Percentiles rank a stretch among this genome's conserved stretches.
Evolutionary conservation across 2,888 invertebrate genomes (phyloP).

Genomic region (Ischnura elegans): DNA sequence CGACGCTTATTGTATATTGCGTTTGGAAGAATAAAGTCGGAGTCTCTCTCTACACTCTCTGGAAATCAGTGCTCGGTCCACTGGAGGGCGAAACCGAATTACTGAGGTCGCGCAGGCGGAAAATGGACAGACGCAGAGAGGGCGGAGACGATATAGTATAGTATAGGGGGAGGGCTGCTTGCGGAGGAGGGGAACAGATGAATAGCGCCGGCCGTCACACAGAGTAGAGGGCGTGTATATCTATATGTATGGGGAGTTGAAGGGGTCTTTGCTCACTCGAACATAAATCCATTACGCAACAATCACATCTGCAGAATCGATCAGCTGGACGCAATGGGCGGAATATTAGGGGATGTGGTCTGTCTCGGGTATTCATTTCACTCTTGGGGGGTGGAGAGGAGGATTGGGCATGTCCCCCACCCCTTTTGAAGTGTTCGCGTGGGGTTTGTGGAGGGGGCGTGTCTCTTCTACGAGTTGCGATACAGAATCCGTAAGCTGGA

Average conservation of each 20-base stretch:
- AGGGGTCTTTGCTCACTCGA: slow-evolving; percentile 11
- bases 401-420: not conserved
- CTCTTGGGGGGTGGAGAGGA: not conserved
- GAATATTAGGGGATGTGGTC: not conserved
- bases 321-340: slow-evolving; percentile 22
- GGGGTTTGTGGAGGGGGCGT: no score
- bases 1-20: slow-evolving; percentile 37
- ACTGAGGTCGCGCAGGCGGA: not conserved
- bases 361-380: not conserved
- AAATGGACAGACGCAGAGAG: not conserved
- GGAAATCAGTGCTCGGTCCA: not conserved
- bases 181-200: not conserved
- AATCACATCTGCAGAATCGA: slow-evolving; percentile 37
- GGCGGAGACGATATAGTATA: not conserved
- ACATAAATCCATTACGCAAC: slow-evolving; percentile 55
- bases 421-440: no score
- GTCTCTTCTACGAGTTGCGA: no score
- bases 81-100: not conserved
- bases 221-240: no score
- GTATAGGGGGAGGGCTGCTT: not conserved
- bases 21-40: no score
- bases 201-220: not conserved
- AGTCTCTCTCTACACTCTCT: no score
- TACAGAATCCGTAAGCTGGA: no score
- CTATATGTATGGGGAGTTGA: not conserved